Evolutionary conservation across 2,888 invertebrate species (phyloP).

Genomic region (Mycalesis mineus): DNA sequence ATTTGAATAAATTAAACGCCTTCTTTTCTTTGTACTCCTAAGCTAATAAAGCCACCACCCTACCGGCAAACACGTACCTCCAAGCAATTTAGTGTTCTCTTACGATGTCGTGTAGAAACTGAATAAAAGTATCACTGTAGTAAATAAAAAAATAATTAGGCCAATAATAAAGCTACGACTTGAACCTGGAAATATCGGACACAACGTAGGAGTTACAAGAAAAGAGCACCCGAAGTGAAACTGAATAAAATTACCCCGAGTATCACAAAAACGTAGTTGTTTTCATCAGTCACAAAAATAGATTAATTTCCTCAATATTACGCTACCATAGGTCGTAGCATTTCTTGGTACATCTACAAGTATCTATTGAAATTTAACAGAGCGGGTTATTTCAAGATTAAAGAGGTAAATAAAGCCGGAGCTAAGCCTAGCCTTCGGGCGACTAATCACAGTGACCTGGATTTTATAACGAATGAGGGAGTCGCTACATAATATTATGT

Average conservation of each 20-base stretch:
- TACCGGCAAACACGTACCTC: no score
- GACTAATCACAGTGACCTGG: constrained; percentile 27
- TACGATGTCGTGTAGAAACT: no score
- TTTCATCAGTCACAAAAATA: background rate
- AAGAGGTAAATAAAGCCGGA: constrained; percentile 10
- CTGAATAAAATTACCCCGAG: background rate
- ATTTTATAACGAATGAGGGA: constrained; percentile 19
- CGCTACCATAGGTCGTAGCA: constrained; percentile 2
- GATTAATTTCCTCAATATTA: background rate
- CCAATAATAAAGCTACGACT: no score
- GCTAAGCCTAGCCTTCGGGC: constrained; percentile 15
- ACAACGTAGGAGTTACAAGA: no score
- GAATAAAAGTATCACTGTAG: no score
- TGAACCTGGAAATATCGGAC: no score
- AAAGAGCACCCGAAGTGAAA: no score
- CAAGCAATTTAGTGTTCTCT: no score
- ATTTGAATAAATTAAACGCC: constrained; percentile 14
- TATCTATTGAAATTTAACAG: constrained; percentile 10
- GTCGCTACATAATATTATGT: constrained; percentile 3
- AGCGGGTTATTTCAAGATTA: constrained; percentile 3
- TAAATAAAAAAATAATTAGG: no score
- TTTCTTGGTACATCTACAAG: background rate
- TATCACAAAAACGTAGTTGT: background rate
- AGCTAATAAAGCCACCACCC: no score
- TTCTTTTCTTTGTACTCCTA: no score